Base-by-base conservation (phyloP, 2,888 invertebrate genomes). In the Aphidius colemani region DNA sequence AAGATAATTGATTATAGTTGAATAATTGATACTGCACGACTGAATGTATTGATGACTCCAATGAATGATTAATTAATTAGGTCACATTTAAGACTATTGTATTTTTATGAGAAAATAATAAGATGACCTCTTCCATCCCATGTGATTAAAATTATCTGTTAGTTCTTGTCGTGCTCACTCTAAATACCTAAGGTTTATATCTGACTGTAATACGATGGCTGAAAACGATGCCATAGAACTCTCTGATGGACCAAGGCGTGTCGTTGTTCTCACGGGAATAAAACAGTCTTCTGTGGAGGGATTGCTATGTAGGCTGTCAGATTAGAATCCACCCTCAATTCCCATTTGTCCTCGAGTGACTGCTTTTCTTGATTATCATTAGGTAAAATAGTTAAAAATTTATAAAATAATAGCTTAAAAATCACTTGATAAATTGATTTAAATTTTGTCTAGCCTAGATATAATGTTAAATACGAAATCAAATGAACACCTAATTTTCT, bases 301-400 rank as follows among this genome's bases (percentile, higher is more conserved):
- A 68, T 72, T 70, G 72, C 70, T 73, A 9, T 61, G 55, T 66
- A 74, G 72, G 71, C 74, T 72, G 75, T 76, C 75, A 74, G 79
- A 79, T 79, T 79, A 78, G 75, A 77, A 74, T 74, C 74, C 70
- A 70, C 67, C 72, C 70, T 71, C 73, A 71, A 73, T 75, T 74
- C 71, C 72, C 71, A 76, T 75, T 73, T 74, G 72, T 72, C 71
- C 72, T 39, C n/a, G n/a, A 55, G 41, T 53, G 62, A 50, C 45
- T 62, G 56, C 30, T 30, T 30, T 30, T 30, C 30, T 30, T 30
- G 30, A 30, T 30, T 30, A 30, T 4, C 30, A 30, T 30, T 30
- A 30, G 30, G 5, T 30, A 5, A 30, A 30, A 30, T 30, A 30
- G 30, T 30, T 30, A 30, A 30, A 30, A 30, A 5, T 5, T 30